Conservation (phyloP, 2,113 vertebrate genomes). For the Epinephelus fuscoguttatus region DNA sequence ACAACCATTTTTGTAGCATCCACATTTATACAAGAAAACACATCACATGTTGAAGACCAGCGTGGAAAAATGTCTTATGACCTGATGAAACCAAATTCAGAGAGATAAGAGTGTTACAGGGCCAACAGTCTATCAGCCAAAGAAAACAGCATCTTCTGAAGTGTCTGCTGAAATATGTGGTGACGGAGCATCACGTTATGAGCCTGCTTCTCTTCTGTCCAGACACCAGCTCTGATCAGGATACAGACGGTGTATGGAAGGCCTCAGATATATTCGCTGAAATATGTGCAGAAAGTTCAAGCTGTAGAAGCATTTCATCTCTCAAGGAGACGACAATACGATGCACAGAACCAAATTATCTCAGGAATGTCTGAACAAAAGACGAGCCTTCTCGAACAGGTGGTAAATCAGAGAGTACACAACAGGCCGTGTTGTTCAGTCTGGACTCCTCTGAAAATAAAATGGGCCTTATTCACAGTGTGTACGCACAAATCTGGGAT, state of each 20-base stretch:
- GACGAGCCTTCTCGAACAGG: neutral
- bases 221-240: conserved; percentile 5
- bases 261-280: neutral
- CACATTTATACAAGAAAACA: neutral
- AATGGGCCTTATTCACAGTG: too few relatives aligned
- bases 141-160: conserved; percentile 46
- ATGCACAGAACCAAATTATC: conserved; percentile 10
- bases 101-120: conserved; percentile 34
- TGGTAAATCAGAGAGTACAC: neutral
- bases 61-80: conserved; percentile 18
- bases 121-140: conserved; percentile 23
- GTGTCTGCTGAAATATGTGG: conserved; percentile 41
- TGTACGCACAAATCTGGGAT: too few relatives aligned
- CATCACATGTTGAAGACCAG: neutral
- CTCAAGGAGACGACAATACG: neutral
- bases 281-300: conserved; percentile 16
- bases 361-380: neutral
- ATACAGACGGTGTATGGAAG: conserved; percentile 2
- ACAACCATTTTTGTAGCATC: neutral
- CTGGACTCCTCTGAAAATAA: neutral
- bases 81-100: conserved; percentile 3
- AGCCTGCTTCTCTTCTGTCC: conserved; percentile 29
- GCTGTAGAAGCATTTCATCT: neutral
- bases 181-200: conserved; percentile 21
- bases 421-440: neutral